A percentile compares a stretch with the other conserved stretches of the same genome.
Conservation (phyloP, 2,888 invertebrate genomes). For the Azorinus chamasolen region DNA sequence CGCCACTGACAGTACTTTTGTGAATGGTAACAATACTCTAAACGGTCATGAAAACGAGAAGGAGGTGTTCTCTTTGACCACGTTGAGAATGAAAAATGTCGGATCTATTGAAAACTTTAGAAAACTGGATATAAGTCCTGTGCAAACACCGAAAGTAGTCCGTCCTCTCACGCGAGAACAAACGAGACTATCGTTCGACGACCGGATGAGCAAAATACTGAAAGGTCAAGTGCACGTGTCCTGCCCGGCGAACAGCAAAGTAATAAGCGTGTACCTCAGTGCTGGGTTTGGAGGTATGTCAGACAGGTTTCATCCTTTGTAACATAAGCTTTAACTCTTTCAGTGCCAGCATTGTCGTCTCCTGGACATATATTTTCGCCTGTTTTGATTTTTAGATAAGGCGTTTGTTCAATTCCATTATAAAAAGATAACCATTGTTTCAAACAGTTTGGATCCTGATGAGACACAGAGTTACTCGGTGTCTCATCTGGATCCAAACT, state of each 20-base stretch:
- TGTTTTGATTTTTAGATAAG: too few species aligned
- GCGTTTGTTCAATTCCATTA: too few species aligned
- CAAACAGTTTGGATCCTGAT: too few species aligned
- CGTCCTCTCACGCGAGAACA: slow-evolving; percentile 77
- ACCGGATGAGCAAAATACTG: slow-evolving; percentile 73
- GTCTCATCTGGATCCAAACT: too few species aligned
- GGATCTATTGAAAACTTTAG: slow-evolving; percentile 60
- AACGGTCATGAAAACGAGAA: slow-evolving; percentile 43
- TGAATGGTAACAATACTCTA: not conserved
- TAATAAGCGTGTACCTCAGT: slow-evolving; percentile 75
- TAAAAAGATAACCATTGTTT: too few species aligned
- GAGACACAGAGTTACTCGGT: too few species aligned
- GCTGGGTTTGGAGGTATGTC: slow-evolving; percentile 77
- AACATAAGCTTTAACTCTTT: too few species aligned
- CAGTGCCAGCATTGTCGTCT: too few species aligned
- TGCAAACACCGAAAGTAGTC: slow-evolving; percentile 75
- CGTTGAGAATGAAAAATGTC: slow-evolving; percentile 43
- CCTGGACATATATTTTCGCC: too few species aligned
- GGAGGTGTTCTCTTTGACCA: slow-evolving; percentile 55
- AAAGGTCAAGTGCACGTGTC: slow-evolving; percentile 72
- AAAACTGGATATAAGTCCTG: slow-evolving; percentile 72
- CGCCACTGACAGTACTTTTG: slow-evolving; percentile 3
- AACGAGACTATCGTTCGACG: slow-evolving; percentile 65
- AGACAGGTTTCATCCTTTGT: too few species aligned
- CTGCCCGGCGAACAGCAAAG: slow-evolving; percentile 73